phyloP scores from a whole-genome alignment of 92 coral and sea anemone species.

The Meandrina meandrites region DNA sequence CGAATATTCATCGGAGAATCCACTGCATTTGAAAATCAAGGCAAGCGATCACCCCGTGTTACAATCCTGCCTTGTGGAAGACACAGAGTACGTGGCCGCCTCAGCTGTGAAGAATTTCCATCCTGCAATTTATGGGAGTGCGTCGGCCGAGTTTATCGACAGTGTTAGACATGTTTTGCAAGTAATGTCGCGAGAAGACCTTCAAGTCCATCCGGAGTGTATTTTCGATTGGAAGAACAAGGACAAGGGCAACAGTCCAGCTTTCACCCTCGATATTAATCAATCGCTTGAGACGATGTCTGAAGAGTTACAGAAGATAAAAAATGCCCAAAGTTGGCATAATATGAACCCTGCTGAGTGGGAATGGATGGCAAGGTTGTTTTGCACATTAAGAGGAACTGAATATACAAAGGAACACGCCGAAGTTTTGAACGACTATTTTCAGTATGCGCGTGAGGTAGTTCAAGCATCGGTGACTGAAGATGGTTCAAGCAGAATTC shows the following conservation, averaged over 20 bases:
- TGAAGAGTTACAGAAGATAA: background rate
- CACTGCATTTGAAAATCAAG: constrained; percentile 51
- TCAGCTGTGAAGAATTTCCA: constrained; percentile 58
- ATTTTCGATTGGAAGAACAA: constrained; percentile 1
- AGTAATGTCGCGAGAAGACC: background rate
- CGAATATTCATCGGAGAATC: constrained; percentile 33
- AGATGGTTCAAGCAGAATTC: background rate
- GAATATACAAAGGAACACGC: constrained; percentile 11
- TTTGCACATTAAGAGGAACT: background rate
- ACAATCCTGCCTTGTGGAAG: constrained; percentile 50
- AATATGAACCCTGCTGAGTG: background rate
- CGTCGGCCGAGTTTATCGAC: background rate
- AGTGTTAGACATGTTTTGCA: background rate
- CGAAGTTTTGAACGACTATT: background rate
- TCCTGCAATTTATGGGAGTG: constrained; percentile 57
- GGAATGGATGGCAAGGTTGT: background rate
- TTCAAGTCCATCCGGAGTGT: background rate
- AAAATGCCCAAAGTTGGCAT: background rate
- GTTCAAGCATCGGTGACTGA: background rate
- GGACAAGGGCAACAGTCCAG: constrained; percentile 3
- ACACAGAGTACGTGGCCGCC: constrained; percentile 56
- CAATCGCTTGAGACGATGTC: background rate
- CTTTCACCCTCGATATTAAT: background rate
- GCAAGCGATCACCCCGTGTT: constrained; percentile 62
- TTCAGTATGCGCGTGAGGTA: background rate